Evolutionary conservation across 2,113 vertebrate species (phyloP), one percentile per base, ranked within the genome.

Genomic region (Tychaedon coryphoeus): DNA sequence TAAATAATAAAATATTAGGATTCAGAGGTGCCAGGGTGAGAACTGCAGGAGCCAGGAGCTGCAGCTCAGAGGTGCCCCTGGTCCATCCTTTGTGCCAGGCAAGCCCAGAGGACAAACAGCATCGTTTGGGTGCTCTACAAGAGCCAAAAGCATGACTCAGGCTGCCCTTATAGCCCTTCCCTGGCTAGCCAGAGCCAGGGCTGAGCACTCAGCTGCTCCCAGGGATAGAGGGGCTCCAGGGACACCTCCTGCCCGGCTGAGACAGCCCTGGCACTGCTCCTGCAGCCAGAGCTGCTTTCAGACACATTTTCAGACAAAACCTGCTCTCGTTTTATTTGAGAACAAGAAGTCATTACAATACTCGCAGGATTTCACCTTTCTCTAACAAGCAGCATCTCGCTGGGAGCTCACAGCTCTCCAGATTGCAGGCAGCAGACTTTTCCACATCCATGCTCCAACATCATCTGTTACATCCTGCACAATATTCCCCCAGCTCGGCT

Each of bases 71-170:
- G 74, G 38, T 40, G 62, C 17, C 26, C 54, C 58, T 13, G 26
- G 1, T 12, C 38, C 29, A 7, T n/a, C n/a, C 56, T 12, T 23
- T 14, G 6, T 2, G 11, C 2, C 31, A 72, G 45, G 16, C 71
- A 42, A 11, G 2, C 9, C 14, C 47, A 56, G 67, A 81, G 54
- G 17, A 13, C 78, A 58, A 72, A 53, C n/a, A 28, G 80, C 76
- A 50, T 7, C 67, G 83, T 60, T 36, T 42, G 66, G 26, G 47
- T 2, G 40, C 75, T 54, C 43, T 0, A 61, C 51, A 26, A 45
- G 88, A 92, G 86, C 83, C 74, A 57, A 40, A 84, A 29, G 23
- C 40, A 24, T 48, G 88, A 93, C 19, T 92, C 73, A 43, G 5
- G 0, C 19, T 33, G 16, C 93, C 61, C 73, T n/a, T 6, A 9